Percentiles rank a stretch among this genome's conserved stretches.
These are phyloP conservation scores for Drosophila formosana DNA, from an alignment of 2,888 invertebrate genomes.

Conservation along the genomic window DNA sequence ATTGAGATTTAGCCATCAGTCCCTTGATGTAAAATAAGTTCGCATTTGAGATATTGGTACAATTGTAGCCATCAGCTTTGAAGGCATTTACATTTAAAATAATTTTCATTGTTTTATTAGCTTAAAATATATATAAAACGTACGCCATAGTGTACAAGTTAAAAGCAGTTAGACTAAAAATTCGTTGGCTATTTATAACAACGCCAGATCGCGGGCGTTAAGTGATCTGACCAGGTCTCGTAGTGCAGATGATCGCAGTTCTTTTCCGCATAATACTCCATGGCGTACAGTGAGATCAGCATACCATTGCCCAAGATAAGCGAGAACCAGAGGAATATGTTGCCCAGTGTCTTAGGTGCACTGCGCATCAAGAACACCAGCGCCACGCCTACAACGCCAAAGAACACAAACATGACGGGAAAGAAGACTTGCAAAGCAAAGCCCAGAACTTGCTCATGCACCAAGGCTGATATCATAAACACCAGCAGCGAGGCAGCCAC, in stretches of 20 bases:
- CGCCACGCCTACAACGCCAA: slow-evolving; percentile 88
- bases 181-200: slow-evolving; percentile 75
- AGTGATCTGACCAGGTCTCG: slow-evolving; percentile 73
- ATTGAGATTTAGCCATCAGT: slow-evolving; percentile 47
- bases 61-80: slow-evolving; percentile 14
- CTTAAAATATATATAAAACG: slow-evolving; percentile 30
- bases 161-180: slow-evolving; percentile 41
- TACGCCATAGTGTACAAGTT: slow-evolving; percentile 65
- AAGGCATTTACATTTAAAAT: slow-evolving; percentile 21
- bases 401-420: slow-evolving; percentile 92
- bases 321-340: slow-evolving; percentile 94
- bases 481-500: slow-evolving; percentile 88
- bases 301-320: slow-evolving; percentile 91
- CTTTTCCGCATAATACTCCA: slow-evolving; percentile 88
- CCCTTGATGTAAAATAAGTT: slow-evolving; percentile 66
- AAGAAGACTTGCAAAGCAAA: slow-evolving; percentile 94
- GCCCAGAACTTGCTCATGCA: slow-evolving; percentile 94
- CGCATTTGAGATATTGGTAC: slow-evolving; percentile 39
- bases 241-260: slow-evolving; percentile 72
- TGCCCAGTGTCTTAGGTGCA: slow-evolving; percentile 87
- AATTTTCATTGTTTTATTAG: slow-evolving; percentile 52
- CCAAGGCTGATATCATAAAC: slow-evolving; percentile 92
- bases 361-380: slow-evolving; percentile 87
- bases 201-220: slow-evolving; percentile 86
- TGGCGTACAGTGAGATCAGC: slow-evolving; percentile 89